Base-by-base conservation (phyloP, 2,797 vertebrate species). In the Ceyx erithaca region DNA sequence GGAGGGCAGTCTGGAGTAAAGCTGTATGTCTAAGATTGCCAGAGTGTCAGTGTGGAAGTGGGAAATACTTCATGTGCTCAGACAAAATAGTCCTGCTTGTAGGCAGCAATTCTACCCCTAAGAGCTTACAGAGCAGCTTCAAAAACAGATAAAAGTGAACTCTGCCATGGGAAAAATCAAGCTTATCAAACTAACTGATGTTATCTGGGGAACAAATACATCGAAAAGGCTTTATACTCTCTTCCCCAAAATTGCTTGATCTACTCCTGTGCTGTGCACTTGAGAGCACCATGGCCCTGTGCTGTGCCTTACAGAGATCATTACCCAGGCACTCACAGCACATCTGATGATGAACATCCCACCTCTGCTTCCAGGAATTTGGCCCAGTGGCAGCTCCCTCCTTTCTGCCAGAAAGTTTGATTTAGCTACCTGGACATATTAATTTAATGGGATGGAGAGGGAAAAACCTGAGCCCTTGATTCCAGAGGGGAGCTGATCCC, bases 131-230 rank as follows among this genome's bases (percentile, higher is more conserved):
- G 25, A 89, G 35, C 40, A 95, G 43, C 31, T 77, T 90, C 28
- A 77, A 94, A 92, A 62, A 81, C 67, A 96, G 82, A 40, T 61
- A 51, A 92, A 95, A 94, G 49, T 71, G 5, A 80, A 84, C 58
- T 80, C 92, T 94, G 45, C 63, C 31, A 20, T 35, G 20, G n/a
- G 73, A 91, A 96, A 95, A 58, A 84, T 87, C 51, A 88, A 79
- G 59, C 33, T 76, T 55, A 83, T 73, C 57, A 86, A 90, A 87
- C 26, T 76, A 51, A 66, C 21, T 25, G 35, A 54, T 79, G 40
- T 73, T 77, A 76, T 58, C 80, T 82, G n/a, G 26, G 76, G 35
- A 91, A 69, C 26, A 90, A 91, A 46, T 61, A 37, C 28, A 7
- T 61, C 88, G 62, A 80, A 90, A 96, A 78, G 41, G 16, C 55